Conservation (phyloP, 1,140 invertebrate species). For the Ephestia elutella region DNA sequence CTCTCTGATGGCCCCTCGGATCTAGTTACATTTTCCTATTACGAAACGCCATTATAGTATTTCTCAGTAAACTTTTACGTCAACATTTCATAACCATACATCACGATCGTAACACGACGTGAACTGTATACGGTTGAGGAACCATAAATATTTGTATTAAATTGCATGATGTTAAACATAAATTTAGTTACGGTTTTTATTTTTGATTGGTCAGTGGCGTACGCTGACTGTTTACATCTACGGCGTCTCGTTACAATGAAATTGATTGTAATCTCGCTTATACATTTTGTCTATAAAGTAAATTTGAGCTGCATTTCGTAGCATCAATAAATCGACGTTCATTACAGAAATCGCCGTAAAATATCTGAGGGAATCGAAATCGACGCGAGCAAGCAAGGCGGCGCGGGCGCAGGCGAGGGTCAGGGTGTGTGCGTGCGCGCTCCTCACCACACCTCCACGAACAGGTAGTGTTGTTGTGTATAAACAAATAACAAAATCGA, state of each 20-base stretch:
- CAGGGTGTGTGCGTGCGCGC: conserved; percentile 37
- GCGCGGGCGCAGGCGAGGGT: conserved; percentile 14
- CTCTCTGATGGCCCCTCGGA: conserved; percentile 46
- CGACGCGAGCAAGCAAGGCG: conserved; percentile 23
- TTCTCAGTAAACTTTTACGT: conserved; percentile 45
- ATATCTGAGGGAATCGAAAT: conserved; percentile 54
- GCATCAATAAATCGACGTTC: conserved; percentile 64
- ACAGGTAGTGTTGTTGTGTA: conserved; percentile 71
- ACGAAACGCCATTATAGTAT: conserved; percentile 35
- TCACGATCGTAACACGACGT: conserved; percentile 16
- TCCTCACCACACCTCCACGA: conserved; percentile 33
- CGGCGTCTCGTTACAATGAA: conserved; percentile 47
- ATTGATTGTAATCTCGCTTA: conserved; percentile 50
- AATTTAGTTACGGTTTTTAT: conserved; percentile 42
- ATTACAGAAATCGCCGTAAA: conserved; percentile 69
- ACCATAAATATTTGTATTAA: conserved; percentile 45
- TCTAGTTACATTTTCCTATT: conserved; percentile 60
- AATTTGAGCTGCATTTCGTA: conserved; percentile 55
- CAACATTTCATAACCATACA: conserved; percentile 24
- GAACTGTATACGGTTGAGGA: conserved; percentile 12
- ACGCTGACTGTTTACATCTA: conserved; percentile 20
- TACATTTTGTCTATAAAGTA: conserved; percentile 56
- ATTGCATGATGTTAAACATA: conserved; percentile 34
- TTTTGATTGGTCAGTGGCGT: conserved; percentile 39
- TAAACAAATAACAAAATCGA: conserved; percentile 74